These are phyloP conservation scores for Augochlora pura DNA, from an alignment of 1,140 invertebrate genomes.

Conservation along the genomic window DNA sequence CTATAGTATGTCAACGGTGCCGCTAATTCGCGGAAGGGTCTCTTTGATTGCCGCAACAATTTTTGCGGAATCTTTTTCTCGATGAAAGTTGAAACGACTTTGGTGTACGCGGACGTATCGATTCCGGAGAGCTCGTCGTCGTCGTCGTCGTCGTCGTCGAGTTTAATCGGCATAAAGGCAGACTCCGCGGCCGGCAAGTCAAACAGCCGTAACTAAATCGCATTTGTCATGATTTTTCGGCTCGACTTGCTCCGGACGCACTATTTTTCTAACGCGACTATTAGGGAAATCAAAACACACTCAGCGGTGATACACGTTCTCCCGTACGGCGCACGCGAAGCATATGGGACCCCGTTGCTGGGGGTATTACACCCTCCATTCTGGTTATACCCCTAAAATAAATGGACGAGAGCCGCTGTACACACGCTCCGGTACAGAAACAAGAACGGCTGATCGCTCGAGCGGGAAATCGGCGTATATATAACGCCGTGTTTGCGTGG, in stretches of 20 bases:
- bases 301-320: constrained; percentile 59
- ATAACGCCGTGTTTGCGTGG: constrained; percentile 73
- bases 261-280: constrained; percentile 71
- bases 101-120: too few species aligned
- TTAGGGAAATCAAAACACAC: constrained; percentile 80
- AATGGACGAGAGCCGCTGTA: constrained; percentile 71
- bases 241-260: constrained; percentile 22
- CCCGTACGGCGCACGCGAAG: constrained; percentile 64
- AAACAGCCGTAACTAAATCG: background rate
- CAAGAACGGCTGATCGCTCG: constrained; percentile 69
- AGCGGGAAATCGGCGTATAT: constrained; percentile 76
- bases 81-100: too few species aligned
- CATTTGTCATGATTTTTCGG: constrained; percentile 44
- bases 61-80: too few species aligned
- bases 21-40: constrained; percentile 3
- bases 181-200: background rate
- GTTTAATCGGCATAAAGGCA: too few species aligned
- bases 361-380: constrained; percentile 76
- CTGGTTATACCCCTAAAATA: constrained; percentile 76
- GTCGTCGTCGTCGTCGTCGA: too few species aligned
- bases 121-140: too few species aligned
- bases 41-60: background rate
- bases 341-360: constrained; percentile 76
- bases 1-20: background rate
- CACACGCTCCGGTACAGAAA: constrained; percentile 59